phyloP scores from a whole-genome alignment of 2,797 vertebrate genomes.

The Acanthornis magna region DNA sequence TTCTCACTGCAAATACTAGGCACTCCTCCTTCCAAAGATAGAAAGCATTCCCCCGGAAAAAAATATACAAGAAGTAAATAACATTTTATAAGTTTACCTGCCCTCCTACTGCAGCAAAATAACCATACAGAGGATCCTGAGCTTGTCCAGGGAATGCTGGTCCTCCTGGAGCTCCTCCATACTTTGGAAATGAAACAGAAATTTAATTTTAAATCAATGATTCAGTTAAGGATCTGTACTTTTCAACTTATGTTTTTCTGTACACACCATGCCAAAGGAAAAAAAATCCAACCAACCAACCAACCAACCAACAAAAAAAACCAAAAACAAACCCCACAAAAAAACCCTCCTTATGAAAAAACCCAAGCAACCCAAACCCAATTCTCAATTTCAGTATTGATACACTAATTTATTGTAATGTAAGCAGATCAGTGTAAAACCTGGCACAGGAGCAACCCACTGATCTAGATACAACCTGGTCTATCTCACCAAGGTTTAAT shows the following conservation, averaged over 20 bases:
- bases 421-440: not conserved
- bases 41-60: not conserved
- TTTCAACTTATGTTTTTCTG: not conserved
- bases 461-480: not conserved
- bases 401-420: not conserved
- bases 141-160: slow-evolving; percentile 79
- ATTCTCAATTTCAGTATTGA: no score
- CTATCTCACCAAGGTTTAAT: not conserved
- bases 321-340: not conserved
- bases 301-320: no score
- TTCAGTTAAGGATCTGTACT: not conserved
- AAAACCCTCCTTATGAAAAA: not conserved
- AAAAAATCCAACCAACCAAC: not conserved
- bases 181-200: slow-evolving; percentile 61
- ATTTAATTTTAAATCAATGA: not conserved
- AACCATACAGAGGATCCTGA: slow-evolving; percentile 91
- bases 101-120: slow-evolving; percentile 88
- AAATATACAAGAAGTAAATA: not conserved
- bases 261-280: not conserved
- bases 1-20: not conserved
- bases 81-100: slow-evolving; percentile 77
- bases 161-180: slow-evolving; percentile 79
- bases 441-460: not conserved
- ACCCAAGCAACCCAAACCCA: not conserved
- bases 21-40: not conserved